Evolutionary conservation across 2,113 vertebrate genomes (phyloP).

Genomic region (Hydrolagus affinis): DNA sequence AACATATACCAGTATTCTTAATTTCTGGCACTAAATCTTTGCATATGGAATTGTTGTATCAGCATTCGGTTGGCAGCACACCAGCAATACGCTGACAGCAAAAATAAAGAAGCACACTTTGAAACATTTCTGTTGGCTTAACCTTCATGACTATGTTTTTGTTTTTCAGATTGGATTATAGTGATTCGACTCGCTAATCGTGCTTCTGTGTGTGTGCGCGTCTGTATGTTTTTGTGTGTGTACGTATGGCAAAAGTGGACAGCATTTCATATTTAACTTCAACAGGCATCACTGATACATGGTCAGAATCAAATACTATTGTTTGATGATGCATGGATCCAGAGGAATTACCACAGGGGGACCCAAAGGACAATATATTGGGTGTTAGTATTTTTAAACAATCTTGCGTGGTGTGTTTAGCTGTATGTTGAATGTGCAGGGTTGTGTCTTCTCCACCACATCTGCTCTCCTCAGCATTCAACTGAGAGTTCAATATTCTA

Average conservation of each 20-base stretch:
- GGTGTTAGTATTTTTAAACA: not conserved
- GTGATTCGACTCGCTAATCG: not conserved
- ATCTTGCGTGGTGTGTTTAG: not conserved
- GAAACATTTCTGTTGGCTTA: not conserved
- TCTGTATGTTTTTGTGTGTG: too few species aligned
- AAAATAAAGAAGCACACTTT: not conserved
- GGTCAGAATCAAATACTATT: not conserved
- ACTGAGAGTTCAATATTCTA: not conserved
- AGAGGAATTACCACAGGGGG: not conserved
- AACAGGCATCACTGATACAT: not conserved
- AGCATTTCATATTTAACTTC: not conserved
- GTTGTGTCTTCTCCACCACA: not conserved
- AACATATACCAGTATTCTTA: not conserved
- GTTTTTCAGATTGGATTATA: not conserved
- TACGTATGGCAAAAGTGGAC: not conserved
- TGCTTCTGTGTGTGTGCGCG: too few species aligned
- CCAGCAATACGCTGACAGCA: not conserved
- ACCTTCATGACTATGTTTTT: not conserved
- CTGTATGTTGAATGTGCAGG: not conserved
- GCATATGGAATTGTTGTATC: not conserved
- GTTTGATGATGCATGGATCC: not conserved
- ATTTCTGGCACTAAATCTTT: not conserved
- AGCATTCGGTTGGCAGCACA: not conserved
- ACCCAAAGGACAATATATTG: not conserved
- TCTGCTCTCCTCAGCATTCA: not conserved